Base-by-base conservation (phyloP, 2,113 vertebrate genomes). In the Marmota monax region DNA sequence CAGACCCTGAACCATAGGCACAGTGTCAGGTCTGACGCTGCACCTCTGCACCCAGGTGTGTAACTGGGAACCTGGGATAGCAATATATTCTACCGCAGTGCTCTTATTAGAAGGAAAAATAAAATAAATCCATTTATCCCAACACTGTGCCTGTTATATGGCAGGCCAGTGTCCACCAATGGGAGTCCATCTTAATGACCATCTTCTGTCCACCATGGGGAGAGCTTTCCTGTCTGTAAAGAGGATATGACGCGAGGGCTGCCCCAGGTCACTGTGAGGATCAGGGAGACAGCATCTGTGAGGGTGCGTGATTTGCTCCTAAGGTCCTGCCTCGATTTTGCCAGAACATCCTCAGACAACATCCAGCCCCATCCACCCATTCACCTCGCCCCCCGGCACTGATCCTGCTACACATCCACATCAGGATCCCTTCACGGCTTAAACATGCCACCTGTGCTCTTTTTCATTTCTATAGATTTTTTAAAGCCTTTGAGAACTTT, bases 371-470 rank as follows among this genome's bases (percentile, higher is more conserved):
- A 25, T 45, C 39, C 3, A 13, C 9, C 45, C 4, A 39, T 25
- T 70, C 17, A 29, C 29, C n/a, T 77, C 53, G 18, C 8, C 42
- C 65, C 29, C 58, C 12, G 73, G 34, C 5, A 70, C 13, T 27
- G 6, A 29, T 51, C 13, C 29, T 14, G 34, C 16, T 23, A 65
- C 58, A 9, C 20, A 39, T 2, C 11, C 42, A 34, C 70, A 32
- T 74, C 14, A 16, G 8, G 51, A 70, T 14, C 9, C 29, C 39
- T 37, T 10, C 10, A 1, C 7, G 6, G 63, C 65, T 93, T 63
- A 18, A 25, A 5, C 39, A 18, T 18, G 1, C 3, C 6, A 0
- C 0, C 3, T 3, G 1, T 0, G 3, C 0, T 25, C 2, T 6
- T 18, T 85, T 53, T 77, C n/a, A 42, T 63, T 58, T 80, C 29